Percentiles rank a stretch among this genome's conserved stretches.
Conservation (phyloP, 37 sponge, comb jelly and placozoan genomes). For the Chondrilla cf. caribensis region DNA sequence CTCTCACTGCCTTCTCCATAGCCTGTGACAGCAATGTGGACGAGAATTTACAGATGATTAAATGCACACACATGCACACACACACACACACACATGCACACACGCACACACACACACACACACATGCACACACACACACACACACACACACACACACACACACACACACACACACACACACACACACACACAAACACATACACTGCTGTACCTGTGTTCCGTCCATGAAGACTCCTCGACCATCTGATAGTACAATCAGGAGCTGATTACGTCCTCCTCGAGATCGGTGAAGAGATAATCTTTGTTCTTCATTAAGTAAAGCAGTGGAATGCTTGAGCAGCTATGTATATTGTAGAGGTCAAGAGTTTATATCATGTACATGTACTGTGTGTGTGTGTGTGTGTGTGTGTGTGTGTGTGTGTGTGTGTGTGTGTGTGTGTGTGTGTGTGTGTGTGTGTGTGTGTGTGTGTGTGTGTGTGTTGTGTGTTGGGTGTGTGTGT, state of each 20-base stretch:
- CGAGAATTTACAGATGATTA: neutral
- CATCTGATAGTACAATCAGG: slow-evolving; percentile 91
- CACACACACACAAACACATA: too few relatives aligned
- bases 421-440: too few relatives aligned
- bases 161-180: too few relatives aligned
- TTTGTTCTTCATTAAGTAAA: slow-evolving; percentile 23
- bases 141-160: too few relatives aligned
- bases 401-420: too few relatives aligned
- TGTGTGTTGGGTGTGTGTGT: neutral
- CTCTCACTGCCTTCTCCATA: slow-evolving; percentile 63
- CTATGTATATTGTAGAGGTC: slow-evolving; percentile 22
- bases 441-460: too few relatives aligned
- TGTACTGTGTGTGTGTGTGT: too few relatives aligned
- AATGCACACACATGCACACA: neutral
- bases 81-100: neutral
- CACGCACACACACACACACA: too few relatives aligned
- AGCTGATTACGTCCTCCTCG: slow-evolving; percentile 54
- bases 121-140: too few relatives aligned
- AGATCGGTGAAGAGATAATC: neutral
- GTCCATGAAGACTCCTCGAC: slow-evolving; percentile 91
- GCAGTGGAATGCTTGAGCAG: slow-evolving; percentile 43
- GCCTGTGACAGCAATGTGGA: slow-evolving; percentile 53
- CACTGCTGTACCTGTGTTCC: slow-evolving; percentile 79
- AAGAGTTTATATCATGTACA: neutral
- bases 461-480: too few relatives aligned